Evolutionary conservation across 2,113 vertebrate species (phyloP).

Genomic region (Dryoscopus gambensis): DNA sequence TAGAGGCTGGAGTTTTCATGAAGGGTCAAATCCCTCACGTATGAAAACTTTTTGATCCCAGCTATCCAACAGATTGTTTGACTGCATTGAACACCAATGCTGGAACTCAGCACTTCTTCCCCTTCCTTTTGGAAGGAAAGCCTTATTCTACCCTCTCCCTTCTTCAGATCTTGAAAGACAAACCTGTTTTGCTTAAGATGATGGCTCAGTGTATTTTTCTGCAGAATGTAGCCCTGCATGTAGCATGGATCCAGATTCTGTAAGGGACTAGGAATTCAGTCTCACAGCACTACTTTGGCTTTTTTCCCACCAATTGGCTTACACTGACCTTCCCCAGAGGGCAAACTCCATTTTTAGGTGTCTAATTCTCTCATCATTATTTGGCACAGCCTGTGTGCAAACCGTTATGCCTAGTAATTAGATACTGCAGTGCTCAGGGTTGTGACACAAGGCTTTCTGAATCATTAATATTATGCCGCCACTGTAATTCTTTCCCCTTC

Average conservation of each 20-base stretch:
- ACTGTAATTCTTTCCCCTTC: slow-evolving; percentile 1
- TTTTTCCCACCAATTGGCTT: not conserved
- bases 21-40: not conserved
- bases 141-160: not conserved
- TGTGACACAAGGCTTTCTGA: slow-evolving; percentile 34
- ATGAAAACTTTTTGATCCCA: not conserved
- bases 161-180: not conserved
- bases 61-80: not conserved
- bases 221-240: not conserved
- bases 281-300: not conserved
- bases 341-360: slow-evolving; percentile 41
- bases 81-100: not conserved
- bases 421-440: slow-evolving; percentile 2
- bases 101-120: not conserved
- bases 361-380: slow-evolving; percentile 26
- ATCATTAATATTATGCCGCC: slow-evolving; percentile 11
- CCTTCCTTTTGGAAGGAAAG: not conserved
- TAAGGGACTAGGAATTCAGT: not conserved
- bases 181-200: not conserved
- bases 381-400: slow-evolving; percentile 33
- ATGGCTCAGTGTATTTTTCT: not conserved
- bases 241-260: not conserved
- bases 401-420: slow-evolving; percentile 41
- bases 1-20: not conserved
- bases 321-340: slow-evolving; percentile 11